Conservation (phyloP, 2,888 invertebrate species). For the Euplagia quadripunctaria region DNA sequence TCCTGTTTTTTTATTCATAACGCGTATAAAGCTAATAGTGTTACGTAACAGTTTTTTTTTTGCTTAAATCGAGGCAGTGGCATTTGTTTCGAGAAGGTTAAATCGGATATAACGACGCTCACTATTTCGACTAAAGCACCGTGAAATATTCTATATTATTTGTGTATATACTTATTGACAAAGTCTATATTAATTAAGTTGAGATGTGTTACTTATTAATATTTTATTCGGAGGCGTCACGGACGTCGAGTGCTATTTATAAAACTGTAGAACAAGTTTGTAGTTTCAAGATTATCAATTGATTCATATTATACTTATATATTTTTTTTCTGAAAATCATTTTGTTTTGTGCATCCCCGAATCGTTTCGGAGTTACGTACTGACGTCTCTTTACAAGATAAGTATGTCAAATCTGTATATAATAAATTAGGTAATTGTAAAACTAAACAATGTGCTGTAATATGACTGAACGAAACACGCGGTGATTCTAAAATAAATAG, state of each 20-base stretch:
- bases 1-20: not conserved
- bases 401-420: conserved; percentile 51
- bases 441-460: conserved; percentile 54
- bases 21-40: not conserved
- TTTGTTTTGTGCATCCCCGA: conserved; percentile 15
- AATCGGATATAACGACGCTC: not conserved
- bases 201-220: conserved; percentile 33
- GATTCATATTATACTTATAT: not conserved
- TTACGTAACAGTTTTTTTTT: conserved; percentile 1
- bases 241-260: conserved; percentile 33
- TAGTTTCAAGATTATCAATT: not conserved
- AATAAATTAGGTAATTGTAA: conserved; percentile 45
- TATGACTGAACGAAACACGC: conserved; percentile 73
- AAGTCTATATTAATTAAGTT: conserved; percentile 31
- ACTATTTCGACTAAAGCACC: conserved; percentile 29
- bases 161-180: conserved; percentile 36
- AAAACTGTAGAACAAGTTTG: conserved; percentile 28
- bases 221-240: conserved; percentile 31
- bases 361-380: conserved; percentile 36
- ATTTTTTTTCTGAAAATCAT: not conserved
- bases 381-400: conserved; percentile 45
- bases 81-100: not conserved
- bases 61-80: conserved; percentile 25
- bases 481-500: conserved; percentile 68
- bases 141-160: conserved; percentile 33